These are phyloP conservation scores for Philotrypesis tridentata DNA, from an alignment of 1,140 invertebrate species.

Conservation along the genomic window DNA sequence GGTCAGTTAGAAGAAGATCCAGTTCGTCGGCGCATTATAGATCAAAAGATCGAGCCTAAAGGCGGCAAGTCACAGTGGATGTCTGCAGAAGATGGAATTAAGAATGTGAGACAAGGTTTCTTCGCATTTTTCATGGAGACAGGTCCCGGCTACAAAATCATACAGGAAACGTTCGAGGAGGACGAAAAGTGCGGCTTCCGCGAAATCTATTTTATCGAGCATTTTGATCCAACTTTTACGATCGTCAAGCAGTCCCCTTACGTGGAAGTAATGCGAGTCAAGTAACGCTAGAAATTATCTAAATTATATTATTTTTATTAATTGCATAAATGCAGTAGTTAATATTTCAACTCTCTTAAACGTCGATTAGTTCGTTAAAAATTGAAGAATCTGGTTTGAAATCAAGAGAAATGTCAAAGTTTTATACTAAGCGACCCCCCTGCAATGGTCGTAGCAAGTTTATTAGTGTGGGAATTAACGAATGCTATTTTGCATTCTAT, in stretches of 20 bases:
- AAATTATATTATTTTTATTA: neutral
- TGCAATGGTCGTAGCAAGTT: constrained; percentile 75
- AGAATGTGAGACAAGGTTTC: constrained; percentile 73
- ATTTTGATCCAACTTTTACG: constrained; percentile 75
- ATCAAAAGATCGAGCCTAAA: constrained; percentile 76
- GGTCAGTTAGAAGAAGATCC: constrained; percentile 70
- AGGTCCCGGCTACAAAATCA: constrained; percentile 77
- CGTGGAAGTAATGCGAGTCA: constrained; percentile 77
- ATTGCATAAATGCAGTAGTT: neutral
- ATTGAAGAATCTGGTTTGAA: constrained; percentile 79
- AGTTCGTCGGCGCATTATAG: constrained; percentile 74
- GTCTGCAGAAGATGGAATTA: constrained; percentile 75
- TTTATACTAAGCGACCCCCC: constrained; percentile 77
- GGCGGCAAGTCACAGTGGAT: constrained; percentile 73
- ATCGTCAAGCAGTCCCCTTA: constrained; percentile 77
- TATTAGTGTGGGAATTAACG: constrained; percentile 76
- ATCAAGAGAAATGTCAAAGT: constrained; percentile 72
- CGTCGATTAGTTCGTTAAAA: constrained; percentile 71
- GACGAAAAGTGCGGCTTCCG: constrained; percentile 78
- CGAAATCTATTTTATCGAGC: constrained; percentile 77
- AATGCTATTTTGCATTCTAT: constrained; percentile 72
- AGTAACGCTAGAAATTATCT: constrained; percentile 63
- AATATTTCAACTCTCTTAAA: neutral
- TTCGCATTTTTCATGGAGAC: constrained; percentile 80
- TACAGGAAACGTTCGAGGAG: constrained; percentile 77